Evolutionary conservation across 1,140 invertebrate species (phyloP).

Genomic region (Papilio glaucus): DNA sequence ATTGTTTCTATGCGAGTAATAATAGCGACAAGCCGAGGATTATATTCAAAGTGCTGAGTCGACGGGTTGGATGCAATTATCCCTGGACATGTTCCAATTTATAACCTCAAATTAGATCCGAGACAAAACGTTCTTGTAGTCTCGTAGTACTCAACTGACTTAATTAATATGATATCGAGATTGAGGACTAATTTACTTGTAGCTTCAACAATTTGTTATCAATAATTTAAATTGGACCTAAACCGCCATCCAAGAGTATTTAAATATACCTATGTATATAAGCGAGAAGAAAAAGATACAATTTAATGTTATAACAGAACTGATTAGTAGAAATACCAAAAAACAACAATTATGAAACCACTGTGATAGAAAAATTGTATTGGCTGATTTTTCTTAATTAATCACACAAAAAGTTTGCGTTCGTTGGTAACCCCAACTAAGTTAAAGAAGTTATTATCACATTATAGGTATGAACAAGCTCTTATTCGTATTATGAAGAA

Average conservation of each 20-base stretch:
- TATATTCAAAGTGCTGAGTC: constrained; percentile 36
- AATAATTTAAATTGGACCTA: too few relatives aligned
- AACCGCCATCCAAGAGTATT: too few relatives aligned
- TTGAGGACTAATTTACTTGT: constrained; percentile 17
- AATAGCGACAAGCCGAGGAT: constrained; percentile 22
- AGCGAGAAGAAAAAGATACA: too few relatives aligned
- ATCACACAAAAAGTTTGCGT: too few relatives aligned
- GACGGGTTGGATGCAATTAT: constrained; percentile 29
- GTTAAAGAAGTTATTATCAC: not conserved
- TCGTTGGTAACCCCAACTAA: too few relatives aligned
- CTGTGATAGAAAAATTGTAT: too few relatives aligned
- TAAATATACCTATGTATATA: too few relatives aligned
- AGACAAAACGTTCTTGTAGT: constrained; percentile 31
- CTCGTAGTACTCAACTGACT: constrained; percentile 26
- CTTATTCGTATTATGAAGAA: not conserved
- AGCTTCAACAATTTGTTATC: not conserved
- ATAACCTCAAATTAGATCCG: constrained; percentile 36
- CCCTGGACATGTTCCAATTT: constrained; percentile 39
- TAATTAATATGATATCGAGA: constrained; percentile 29
- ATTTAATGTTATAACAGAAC: too few relatives aligned
- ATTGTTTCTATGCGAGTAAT: too few relatives aligned
- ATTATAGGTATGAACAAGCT: not conserved
- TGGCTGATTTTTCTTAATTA: too few relatives aligned
- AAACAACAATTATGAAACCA: too few relatives aligned
- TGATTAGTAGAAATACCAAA: too few relatives aligned